Evolutionary conservation across 2,797 vertebrate species (phyloP), one percentile per base, ranked within the genome.

Genomic region (Rachycentron canadum): DNA sequence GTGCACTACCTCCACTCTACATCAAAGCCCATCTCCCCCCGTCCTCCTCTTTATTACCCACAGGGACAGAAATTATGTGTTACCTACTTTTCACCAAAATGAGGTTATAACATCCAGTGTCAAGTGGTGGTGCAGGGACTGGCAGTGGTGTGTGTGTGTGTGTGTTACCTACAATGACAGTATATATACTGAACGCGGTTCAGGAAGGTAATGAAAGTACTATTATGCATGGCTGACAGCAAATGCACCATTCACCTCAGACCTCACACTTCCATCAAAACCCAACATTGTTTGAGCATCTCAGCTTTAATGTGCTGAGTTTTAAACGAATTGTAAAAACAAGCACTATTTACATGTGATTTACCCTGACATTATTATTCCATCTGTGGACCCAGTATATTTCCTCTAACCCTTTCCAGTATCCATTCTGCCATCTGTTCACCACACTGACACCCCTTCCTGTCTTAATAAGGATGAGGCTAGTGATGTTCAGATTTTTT

Each of bases 21-120:
- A 91, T 94, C 83, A 93, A 93, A 91, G 88, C 88, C 58, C 72
- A 30, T 26, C 67, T 64, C 59, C 28, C 68, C 45, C n/a, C 67
- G 6, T 73, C 62, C 59, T 52, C 60, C 32, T 41, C n/a, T 30
- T 58, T 66, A 69, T 63, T 58, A 77, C 84, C 88, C 85, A 76
- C 32, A 73, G 86, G 85, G 80, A 82, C 56, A 66, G 75, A 90
- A 80, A 89, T 88, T 80, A 92, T 91, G 84, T 60, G 78, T 91
- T 93, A 90, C 88, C 90, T 88, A 91, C 85, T 85, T 91, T 91
- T 69, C 32, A 79, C 81, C 81, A 81, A 92, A 94, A 95, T 93
- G 85, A 93, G 93, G 84, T 91, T 92, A 93, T 87, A 92, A 84
- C 86, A 86, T 70, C 85, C 79, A 76, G 74, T 79, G 89, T 90